Evolutionary conservation across 2,888 invertebrate species (phyloP).

Genomic region (Sturmia bella): DNA sequence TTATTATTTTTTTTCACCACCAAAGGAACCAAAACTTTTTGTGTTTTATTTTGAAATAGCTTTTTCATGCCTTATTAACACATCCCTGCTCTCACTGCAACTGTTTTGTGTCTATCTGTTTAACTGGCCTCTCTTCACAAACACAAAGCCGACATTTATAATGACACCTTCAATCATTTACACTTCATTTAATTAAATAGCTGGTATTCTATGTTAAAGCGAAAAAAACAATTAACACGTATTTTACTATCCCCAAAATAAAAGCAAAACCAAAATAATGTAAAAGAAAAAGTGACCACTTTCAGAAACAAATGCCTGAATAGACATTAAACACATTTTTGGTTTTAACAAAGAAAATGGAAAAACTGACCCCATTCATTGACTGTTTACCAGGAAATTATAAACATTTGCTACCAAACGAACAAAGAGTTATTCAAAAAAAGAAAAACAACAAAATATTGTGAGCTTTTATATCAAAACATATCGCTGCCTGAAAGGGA

Average conservation of each 20-base stretch:
- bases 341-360: not conserved
- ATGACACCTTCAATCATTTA: conserved; percentile 26
- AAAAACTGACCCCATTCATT: conserved; percentile 35
- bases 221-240: not conserved
- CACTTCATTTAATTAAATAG: conserved; percentile 52
- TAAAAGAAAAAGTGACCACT: conserved; percentile 5
- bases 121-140: not conserved
- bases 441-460: no score
- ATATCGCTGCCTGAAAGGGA: no score
- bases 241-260: not conserved
- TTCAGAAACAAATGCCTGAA: conserved; percentile 37
- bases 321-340: conserved; percentile 10
- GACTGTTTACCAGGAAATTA: conserved; percentile 13
- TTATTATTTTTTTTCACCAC: no score
- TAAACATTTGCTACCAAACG: not conserved
- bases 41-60: no score
- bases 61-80: no score
- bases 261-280: not conserved
- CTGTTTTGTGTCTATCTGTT: not conserved
- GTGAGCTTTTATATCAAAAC: no score
- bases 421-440: not conserved
- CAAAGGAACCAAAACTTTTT: no score
- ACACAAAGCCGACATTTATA: conserved; percentile 18
- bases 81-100: no score
- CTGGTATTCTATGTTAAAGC: not conserved